Percentiles rank a stretch among this genome's conserved stretches.
Evolutionary conservation across 2,888 invertebrate genomes (phyloP).

Genomic region (Lagria hirta): DNA sequence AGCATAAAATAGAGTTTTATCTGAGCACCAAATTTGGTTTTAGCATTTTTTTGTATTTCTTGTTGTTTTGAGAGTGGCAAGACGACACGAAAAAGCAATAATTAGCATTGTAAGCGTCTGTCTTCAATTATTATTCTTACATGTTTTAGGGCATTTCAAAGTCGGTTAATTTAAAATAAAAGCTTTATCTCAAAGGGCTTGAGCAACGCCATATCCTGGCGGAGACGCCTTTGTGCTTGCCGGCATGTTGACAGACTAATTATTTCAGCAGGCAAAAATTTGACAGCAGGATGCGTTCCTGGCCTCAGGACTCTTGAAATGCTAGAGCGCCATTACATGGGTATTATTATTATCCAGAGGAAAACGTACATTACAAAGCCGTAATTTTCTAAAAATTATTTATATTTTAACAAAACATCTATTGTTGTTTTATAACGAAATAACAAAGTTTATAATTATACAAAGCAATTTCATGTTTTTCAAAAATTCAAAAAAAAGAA

Average conservation of each 20-base stretch:
- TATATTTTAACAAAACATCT: too few relatives aligned
- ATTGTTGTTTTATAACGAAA: too few relatives aligned
- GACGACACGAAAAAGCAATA: slow-evolving; percentile 23
- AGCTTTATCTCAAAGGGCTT: slow-evolving; percentile 38
- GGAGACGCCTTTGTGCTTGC: slow-evolving; percentile 40
- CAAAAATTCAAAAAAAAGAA: too few relatives aligned
- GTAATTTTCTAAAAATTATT: too few relatives aligned
- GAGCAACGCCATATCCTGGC: slow-evolving; percentile 32
- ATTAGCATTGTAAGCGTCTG: slow-evolving; percentile 31
- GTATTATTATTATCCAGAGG: too few relatives aligned
- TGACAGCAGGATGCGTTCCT: slow-evolving; percentile 32
- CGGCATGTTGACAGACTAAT: slow-evolving; percentile 42
- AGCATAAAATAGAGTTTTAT: slow-evolving; percentile 12
- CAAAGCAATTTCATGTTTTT: too few relatives aligned
- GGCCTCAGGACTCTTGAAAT: slow-evolving; percentile 25
- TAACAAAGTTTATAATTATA: too few relatives aligned
- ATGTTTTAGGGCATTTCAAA: slow-evolving; percentile 33
- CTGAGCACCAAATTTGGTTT: slow-evolving; percentile 11
- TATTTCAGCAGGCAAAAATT: slow-evolving; percentile 38
- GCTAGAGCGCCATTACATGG: too few relatives aligned
- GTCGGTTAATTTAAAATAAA: slow-evolving; percentile 38
- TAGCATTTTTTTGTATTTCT: slow-evolving; percentile 12
- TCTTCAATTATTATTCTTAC: slow-evolving; percentile 34
- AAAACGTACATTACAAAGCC: too few relatives aligned
- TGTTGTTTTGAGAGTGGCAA: slow-evolving; percentile 16